These are phyloP conservation scores for Bugulina stolonifera DNA, from an alignment of 2,888 invertebrate genomes.

Conservation along the genomic window DNA sequence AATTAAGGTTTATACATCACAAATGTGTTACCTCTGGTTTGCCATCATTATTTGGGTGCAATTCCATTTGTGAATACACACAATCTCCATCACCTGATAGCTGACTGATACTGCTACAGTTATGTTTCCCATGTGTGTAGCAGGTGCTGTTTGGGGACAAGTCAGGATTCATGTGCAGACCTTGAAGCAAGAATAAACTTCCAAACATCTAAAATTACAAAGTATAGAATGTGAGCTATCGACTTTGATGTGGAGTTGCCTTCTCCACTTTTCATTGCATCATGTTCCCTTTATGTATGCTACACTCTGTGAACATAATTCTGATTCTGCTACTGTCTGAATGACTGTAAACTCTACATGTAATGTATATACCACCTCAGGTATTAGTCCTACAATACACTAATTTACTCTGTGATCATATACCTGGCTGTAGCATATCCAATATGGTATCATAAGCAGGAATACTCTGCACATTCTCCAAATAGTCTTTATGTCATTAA, in stretches of 20 bases:
- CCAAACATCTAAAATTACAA: constrained; percentile 22
- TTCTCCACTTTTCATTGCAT: no score
- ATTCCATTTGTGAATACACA: neutral
- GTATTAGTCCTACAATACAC: no score
- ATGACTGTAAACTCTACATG: no score
- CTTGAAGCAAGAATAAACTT: constrained; percentile 3
- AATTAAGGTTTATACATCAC: no score
- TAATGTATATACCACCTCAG: no score
- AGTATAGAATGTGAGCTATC: no score
- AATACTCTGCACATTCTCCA: neutral
- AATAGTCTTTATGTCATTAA: neutral
- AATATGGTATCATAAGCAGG: neutral
- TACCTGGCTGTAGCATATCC: neutral
- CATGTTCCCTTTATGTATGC: no score
- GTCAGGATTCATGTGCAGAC: constrained; percentile 35
- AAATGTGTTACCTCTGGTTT: neutral
- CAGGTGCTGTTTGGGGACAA: neutral
- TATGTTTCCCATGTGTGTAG: neutral
- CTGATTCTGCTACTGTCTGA: no score
- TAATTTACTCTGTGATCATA: no score
- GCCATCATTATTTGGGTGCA: neutral
- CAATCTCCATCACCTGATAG: neutral
- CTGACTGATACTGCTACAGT: neutral
- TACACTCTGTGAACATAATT: no score
- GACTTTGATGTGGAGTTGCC: no score